phyloP scores from a whole-genome alignment of 1,140 invertebrate genomes.

The Steinernema khuongi region DNA sequence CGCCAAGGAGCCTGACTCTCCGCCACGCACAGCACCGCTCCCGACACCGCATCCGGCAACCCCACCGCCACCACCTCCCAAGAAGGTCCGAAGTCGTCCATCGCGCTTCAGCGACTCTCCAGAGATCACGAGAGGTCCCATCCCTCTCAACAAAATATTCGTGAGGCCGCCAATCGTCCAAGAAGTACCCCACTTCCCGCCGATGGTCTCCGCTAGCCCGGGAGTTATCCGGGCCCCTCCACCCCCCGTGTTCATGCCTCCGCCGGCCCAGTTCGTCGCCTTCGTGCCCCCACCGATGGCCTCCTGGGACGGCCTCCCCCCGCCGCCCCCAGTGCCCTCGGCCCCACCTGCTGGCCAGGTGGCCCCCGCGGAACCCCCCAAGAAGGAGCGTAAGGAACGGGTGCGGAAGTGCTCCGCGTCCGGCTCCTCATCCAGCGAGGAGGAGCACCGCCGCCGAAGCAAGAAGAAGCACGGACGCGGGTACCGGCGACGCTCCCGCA shows the following conservation, averaged over 20 bases:
- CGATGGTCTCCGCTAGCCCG: too few species aligned
- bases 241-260: background rate
- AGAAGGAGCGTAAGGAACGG: background rate
- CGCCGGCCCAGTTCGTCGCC: background rate
- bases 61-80: background rate
- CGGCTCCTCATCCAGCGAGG: background rate
- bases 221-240: background rate
- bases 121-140: background rate
- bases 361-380: background rate
- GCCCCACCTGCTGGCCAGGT: background rate
- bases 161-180: too few species aligned
- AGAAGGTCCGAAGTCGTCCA: background rate
- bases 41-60: background rate
- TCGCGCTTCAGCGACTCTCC: conserved; percentile 1
- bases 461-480: background rate
- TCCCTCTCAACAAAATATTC: background rate
- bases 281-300: background rate
- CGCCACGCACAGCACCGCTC: background rate
- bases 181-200: too few species aligned
- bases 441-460: background rate
- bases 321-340: background rate
- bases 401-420: background rate
- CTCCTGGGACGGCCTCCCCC: background rate
- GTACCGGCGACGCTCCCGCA: background rate
- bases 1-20: too few species aligned